Base-by-base conservation (phyloP, 2,113 vertebrate species). In the Cyanocitta stelleri region DNA sequence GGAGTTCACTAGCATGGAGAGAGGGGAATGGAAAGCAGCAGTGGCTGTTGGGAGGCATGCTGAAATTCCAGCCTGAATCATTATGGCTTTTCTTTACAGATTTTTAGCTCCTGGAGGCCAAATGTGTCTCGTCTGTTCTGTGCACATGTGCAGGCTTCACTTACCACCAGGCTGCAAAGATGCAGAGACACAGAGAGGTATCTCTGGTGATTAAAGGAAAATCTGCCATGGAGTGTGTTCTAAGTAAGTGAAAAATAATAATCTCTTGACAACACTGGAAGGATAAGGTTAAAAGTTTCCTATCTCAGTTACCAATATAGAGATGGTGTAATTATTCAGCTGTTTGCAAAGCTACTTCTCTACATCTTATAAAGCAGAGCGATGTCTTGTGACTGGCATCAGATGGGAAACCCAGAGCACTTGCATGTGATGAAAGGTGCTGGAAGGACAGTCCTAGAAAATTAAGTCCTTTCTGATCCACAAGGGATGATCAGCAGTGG, bases 71-170 rank as follows among this genome's bases (percentile, higher is more conserved):
- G 82, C n/a, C 43, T 71, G 59, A 95, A 77, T 64, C 18, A 13
- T 48, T 48, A 61, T 4, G 9, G 21, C 48, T 91, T 35, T 62
- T 85, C 58, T 71, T 79, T 69, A 83, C 41, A 87, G 46, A 83
- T 58, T 83, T 93, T 79, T 71, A 90, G 21, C 29, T 96, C 71
- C 85, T 83, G 59, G 71, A 91, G 82, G 85, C 55, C 67, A 95
- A 95, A 89, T 18, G 37, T 71, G 67, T 86, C 71, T 85, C 67
- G 77, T 88, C n/a, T 66, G 69, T 46, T 92, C 71, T 37, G 39
- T 67, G 39, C 39, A 17, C 39, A 73, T 93, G 85, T 91, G 63
- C 62, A 85, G 58, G 26, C 48, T 93, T 59, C 33, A 77, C 55
- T 87, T 96, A 93, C 9, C 67, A 80, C 15, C 37, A 29, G 10